Conservation (phyloP, 2,888 invertebrate species). For the Terebella lapidaria region DNA sequence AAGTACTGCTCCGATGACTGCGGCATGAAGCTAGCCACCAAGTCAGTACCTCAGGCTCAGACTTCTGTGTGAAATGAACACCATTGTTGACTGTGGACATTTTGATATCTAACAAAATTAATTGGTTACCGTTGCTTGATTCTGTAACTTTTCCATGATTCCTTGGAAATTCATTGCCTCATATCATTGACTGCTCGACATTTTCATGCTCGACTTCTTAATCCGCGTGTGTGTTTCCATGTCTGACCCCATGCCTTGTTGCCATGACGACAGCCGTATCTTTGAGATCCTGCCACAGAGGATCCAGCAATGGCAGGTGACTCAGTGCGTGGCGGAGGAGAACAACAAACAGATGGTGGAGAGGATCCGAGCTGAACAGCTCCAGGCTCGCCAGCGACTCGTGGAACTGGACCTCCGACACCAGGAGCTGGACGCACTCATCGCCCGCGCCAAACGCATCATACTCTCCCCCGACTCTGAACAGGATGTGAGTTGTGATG, state of each 20-base stretch:
- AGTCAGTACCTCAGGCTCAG: constrained; percentile 57
- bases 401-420: constrained; percentile 49
- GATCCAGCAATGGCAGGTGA: constrained; percentile 88
- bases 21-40: constrained; percentile 81
- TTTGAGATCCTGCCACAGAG: constrained; percentile 76
- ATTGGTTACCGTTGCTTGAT: too few relatives aligned
- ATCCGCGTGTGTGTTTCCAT: too few relatives aligned
- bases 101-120: not conserved
- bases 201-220: too few relatives aligned
- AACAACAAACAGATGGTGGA: constrained; percentile 63
- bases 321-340: constrained; percentile 80
- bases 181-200: too few relatives aligned
- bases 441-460: constrained; percentile 72
- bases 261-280: constrained; percentile 55
- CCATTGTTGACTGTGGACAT: not conserved
- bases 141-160: too few relatives aligned
- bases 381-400: constrained; percentile 72
- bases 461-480: too few relatives aligned
- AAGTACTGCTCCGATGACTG: constrained; percentile 93
- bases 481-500: too few relatives aligned
- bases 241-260: too few relatives aligned
- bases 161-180: too few relatives aligned
- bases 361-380: constrained; percentile 72
- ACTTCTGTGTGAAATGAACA: not conserved
- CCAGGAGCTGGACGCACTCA: constrained; percentile 70